phyloP scores from a whole-genome alignment of 1,140 invertebrate species.

The Listronotus oregonensis region DNA sequence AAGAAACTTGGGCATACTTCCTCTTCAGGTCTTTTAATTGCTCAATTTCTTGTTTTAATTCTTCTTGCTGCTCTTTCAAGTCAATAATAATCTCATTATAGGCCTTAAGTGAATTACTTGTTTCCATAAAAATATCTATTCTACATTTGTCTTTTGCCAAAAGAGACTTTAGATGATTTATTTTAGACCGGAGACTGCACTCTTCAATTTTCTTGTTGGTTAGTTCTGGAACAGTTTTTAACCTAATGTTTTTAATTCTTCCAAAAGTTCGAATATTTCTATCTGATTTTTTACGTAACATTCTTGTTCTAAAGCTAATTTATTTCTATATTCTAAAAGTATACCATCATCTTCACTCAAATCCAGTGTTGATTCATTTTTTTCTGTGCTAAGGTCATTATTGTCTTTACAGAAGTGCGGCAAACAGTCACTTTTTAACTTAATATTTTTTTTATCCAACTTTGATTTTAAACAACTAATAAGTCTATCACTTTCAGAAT shows the following conservation, averaged over 20 bases:
- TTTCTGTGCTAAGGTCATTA: neutral
- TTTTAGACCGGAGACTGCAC: constrained; percentile 37
- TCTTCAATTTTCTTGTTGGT: constrained; percentile 35
- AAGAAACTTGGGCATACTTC: constrained; percentile 44
- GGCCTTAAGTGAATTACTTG: constrained; percentile 40
- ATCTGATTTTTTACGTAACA: constrained; percentile 38
- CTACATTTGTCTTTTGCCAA: constrained; percentile 36
- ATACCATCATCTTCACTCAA: constrained; percentile 22
- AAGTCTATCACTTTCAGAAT: constrained; percentile 33
- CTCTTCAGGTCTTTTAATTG: constrained; percentile 41
- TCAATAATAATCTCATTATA: constrained; percentile 46
- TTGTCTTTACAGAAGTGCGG: neutral
- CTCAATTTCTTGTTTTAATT: constrained; percentile 42
- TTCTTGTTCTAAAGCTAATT: constrained; percentile 39
- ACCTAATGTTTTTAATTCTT: constrained; percentile 39
- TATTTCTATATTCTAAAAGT: constrained; percentile 33
- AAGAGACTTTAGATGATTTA: constrained; percentile 41
- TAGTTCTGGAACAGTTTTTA: constrained; percentile 35
- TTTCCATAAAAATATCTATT: constrained; percentile 47
- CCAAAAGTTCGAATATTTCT: constrained; percentile 35
- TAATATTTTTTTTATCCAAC: constrained; percentile 24
- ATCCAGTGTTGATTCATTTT: constrained; percentile 15
- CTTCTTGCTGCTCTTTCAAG: constrained; percentile 44
- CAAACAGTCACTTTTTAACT: constrained; percentile 11
- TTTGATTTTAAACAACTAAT: constrained; percentile 24